phyloP scores from a whole-genome alignment of 2,888 invertebrate genomes.

The Heterodera filipjevi region DNA sequence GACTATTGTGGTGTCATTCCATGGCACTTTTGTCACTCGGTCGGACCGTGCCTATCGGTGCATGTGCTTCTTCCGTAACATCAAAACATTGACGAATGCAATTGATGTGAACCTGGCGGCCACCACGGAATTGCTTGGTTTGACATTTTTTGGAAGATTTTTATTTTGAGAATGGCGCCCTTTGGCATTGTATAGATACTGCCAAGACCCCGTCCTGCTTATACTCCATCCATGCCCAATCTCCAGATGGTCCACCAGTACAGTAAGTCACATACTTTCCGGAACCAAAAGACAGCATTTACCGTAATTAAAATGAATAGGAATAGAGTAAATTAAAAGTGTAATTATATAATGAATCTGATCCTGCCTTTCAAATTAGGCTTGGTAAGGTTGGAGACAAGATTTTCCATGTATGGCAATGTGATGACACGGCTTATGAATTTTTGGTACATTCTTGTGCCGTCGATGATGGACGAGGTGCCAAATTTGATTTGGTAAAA shows the following conservation, averaged over 20 bases:
- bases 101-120: constrained; percentile 53
- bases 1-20: constrained; percentile 62
- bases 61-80: constrained; percentile 63
- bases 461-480: constrained; percentile 60
- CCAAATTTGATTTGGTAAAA: constrained; percentile 54
- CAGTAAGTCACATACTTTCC: constrained; percentile 37
- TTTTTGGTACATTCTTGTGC: constrained; percentile 60
- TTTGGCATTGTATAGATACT: constrained; percentile 47
- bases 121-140: constrained; percentile 40
- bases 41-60: constrained; percentile 55
- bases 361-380: constrained; percentile 38
- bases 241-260: constrained; percentile 53
- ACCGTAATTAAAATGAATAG: background rate
- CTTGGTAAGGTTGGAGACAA: constrained; percentile 57
- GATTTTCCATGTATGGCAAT: constrained; percentile 62
- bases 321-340: background rate
- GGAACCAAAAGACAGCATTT: background rate
- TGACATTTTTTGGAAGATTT: background rate
- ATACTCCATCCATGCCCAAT: constrained; percentile 50
- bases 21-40: constrained; percentile 59
- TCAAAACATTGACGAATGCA: constrained; percentile 55
- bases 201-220: constrained; percentile 54
- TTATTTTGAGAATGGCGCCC: background rate
- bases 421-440: constrained; percentile 54
- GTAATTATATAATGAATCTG: too few relatives aligned